phyloP scores from a whole-genome alignment of 2,888 invertebrate species.

The Pollenia angustigena region DNA sequence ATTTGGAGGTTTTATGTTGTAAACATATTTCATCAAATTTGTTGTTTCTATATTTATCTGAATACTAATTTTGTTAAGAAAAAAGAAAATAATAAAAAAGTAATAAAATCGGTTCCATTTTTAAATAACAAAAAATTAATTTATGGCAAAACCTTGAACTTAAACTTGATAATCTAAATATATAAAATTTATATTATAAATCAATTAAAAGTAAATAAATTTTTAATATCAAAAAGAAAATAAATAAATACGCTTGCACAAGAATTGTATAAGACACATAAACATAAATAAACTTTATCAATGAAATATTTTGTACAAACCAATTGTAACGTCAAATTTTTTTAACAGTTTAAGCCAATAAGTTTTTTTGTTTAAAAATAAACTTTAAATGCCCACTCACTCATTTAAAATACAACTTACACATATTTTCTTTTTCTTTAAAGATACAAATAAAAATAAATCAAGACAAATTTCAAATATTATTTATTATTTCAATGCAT shows the following conservation, averaged over 20 bases:
- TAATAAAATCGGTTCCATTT: background rate
- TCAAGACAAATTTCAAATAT: conserved; percentile 5
- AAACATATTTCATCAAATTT: no score
- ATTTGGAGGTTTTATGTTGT: no score
- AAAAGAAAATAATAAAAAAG: background rate
- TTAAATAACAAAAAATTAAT: background rate
- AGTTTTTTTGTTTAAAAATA: conserved; percentile 22
- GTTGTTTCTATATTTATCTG: no score
- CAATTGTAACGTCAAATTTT: conserved; percentile 13
- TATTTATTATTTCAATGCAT: conserved; percentile 18
- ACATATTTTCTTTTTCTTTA: conserved; percentile 8
- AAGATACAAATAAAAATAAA: conserved; percentile 36
- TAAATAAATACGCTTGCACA: conserved; percentile 24
- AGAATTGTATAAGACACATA: background rate
- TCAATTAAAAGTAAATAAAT: conserved; percentile 33
- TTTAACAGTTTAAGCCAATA: conserved; percentile 36
- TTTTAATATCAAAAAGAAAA: conserved; percentile 11
- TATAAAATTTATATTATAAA: no score
- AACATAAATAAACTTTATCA: conserved; percentile 13
- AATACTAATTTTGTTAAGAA: background rate
- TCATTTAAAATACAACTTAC: conserved; percentile 40
- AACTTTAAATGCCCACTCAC: conserved; percentile 12
- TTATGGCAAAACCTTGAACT: conserved; percentile 56
- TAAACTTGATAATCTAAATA: conserved; percentile 51
- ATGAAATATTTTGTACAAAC: background rate